phyloP scores from a whole-genome alignment of 2,888 invertebrate species.

The Pimpla rufipes region DNA sequence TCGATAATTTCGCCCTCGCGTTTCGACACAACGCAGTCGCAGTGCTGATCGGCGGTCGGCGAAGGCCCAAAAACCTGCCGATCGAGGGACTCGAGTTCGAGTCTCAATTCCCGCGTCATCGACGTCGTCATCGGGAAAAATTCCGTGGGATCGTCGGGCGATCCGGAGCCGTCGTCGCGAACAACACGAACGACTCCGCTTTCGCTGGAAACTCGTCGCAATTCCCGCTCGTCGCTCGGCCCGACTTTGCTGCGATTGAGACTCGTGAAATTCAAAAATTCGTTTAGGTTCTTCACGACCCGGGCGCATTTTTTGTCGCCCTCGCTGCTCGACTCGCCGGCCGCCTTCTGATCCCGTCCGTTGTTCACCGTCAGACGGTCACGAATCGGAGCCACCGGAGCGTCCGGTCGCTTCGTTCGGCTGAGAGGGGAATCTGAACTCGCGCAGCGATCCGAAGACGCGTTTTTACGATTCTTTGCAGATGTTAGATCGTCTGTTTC shows the following conservation, averaged over 20 bases:
- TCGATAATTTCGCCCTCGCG: conserved; percentile 79
- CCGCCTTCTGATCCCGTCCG: conserved; percentile 56
- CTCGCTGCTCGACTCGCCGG: conserved; percentile 72
- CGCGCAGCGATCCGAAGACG: conserved; percentile 81
- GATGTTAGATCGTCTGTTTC: conserved; percentile 76
- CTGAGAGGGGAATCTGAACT: conserved; percentile 76
- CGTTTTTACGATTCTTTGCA: conserved; percentile 79
- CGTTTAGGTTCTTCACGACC: conserved; percentile 93
- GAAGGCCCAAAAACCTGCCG: conserved; percentile 92
- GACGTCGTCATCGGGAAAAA: conserved; percentile 96
- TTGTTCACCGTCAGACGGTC: conserved; percentile 61
- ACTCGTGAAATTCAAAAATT: conserved; percentile 92
- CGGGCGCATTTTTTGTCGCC: conserved; percentile 83
- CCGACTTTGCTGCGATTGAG: conserved; percentile 88
- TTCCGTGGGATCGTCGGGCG: conserved; percentile 93
- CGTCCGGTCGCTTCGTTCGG: conserved; percentile 74
- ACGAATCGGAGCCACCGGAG: conserved; percentile 71
- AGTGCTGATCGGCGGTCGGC: conserved; percentile 78
- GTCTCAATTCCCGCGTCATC: conserved; percentile 92
- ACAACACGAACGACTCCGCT: conserved; percentile 78
- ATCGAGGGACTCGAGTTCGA: conserved; percentile 94
- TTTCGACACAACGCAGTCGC: conserved; percentile 80
- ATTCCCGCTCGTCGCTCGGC: conserved; percentile 80
- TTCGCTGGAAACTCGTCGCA: conserved; percentile 80
- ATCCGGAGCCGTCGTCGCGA: conserved; percentile 83